These are phyloP conservation scores for Pituophis catenifer DNA, from an alignment of 2,113 vertebrate genomes.

Conservation along the genomic window DNA sequence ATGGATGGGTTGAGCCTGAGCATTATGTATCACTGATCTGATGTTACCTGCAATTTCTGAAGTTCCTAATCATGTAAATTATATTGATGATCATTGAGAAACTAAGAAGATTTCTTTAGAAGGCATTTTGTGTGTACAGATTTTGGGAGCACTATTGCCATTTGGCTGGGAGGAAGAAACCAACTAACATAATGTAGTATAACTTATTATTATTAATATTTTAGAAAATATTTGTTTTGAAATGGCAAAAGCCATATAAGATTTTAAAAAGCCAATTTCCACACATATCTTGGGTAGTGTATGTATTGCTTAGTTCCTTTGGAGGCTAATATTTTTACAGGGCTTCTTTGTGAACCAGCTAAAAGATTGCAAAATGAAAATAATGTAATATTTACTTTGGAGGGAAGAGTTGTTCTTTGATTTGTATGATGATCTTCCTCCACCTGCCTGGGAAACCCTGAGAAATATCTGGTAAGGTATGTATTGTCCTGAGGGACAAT, in stretches of 20 bases:
- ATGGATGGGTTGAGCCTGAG: no score
- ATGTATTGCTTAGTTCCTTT: not conserved
- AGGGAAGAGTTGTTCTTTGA: not conserved
- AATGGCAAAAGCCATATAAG: not conserved
- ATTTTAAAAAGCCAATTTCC: not conserved
- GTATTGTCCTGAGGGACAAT: conserved; percentile 40
- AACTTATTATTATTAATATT: not conserved
- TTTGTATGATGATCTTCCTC: conserved; percentile 6
- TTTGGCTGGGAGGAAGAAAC: not conserved
- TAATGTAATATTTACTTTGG: not conserved
- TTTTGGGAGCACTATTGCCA: not conserved
- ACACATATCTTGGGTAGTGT: not conserved
- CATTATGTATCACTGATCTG: not conserved
- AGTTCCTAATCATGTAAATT: not conserved
- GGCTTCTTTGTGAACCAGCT: not conserved
- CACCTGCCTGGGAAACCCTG: conserved; percentile 31
- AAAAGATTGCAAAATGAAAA: not conserved
- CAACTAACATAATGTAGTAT: not conserved
- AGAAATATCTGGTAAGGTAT: conserved; percentile 37
- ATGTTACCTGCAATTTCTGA: not conserved
- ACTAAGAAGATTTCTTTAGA: not conserved
- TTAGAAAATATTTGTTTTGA: not conserved
- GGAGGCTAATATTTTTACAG: not conserved
- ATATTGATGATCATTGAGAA: not conserved
- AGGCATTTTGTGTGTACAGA: not conserved